A percentile compares a stretch with the other conserved stretches of the same genome.
phyloP scores from a whole-genome alignment of 1,140 invertebrate genomes.

The Coenobita brevimanus region DNA sequence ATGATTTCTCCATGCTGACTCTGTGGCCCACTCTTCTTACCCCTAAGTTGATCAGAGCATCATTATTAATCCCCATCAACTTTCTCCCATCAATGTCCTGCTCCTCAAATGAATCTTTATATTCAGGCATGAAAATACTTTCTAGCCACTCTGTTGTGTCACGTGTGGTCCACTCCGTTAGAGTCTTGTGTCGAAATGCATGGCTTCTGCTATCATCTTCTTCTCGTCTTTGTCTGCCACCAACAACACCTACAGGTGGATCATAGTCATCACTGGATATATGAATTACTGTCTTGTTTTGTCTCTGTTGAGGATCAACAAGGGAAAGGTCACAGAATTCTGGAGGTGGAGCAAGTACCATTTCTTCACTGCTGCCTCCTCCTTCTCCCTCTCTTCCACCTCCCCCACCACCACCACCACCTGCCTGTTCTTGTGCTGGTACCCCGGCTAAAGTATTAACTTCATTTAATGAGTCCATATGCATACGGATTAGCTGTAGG shows the following conservation, averaged over 20 bases:
- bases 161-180: constrained; percentile 74
- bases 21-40: constrained; percentile 77
- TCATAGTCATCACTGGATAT: constrained; percentile 55
- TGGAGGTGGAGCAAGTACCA: constrained; percentile 84
- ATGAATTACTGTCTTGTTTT: constrained; percentile 61
- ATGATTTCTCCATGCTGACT: constrained; percentile 76
- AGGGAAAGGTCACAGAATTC: constrained; percentile 79
- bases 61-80: constrained; percentile 76
- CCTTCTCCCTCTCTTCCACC: neutral
- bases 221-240: constrained; percentile 38
- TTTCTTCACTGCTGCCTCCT: neutral
- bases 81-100: constrained; percentile 75
- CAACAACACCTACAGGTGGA: constrained; percentile 44
- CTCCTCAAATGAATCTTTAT: constrained; percentile 75
- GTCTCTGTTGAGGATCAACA: constrained; percentile 67
- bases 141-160: constrained; percentile 77
- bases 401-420: constrained; percentile 3
- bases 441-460: constrained; percentile 69
- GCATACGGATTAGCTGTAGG: constrained; percentile 73
- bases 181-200: constrained; percentile 73
- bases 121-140: constrained; percentile 76
- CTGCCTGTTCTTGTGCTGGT: constrained; percentile 20
- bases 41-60: constrained; percentile 75
- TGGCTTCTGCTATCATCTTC: constrained; percentile 13
- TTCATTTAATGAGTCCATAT: constrained; percentile 72